phyloP scores from a whole-genome alignment of 2,113 vertebrate species.

The Grus americana region DNA sequence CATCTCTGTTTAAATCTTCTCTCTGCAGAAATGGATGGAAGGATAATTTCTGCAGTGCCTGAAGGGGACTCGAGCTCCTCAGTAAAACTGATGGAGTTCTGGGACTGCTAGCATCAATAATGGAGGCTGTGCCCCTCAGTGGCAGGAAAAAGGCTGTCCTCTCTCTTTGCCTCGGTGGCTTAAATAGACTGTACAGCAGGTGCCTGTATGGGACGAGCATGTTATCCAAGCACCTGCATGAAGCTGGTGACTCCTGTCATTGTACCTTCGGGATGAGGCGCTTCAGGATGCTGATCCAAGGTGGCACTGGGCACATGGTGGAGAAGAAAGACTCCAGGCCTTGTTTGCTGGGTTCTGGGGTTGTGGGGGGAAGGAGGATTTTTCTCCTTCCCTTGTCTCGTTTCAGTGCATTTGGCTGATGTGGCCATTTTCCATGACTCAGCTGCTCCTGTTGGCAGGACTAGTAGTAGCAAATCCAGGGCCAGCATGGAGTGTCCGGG shows the following conservation, averaged over 20 bases:
- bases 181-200: fast-evolving
- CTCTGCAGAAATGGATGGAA: neutral
- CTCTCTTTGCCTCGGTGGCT: neutral
- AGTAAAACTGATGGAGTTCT: neutral
- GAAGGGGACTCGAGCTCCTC: neutral
- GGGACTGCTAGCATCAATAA: neutral
- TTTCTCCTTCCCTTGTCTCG: neutral
- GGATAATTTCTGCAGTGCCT: neutral
- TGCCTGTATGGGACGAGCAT: neutral
- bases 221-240: neutral
- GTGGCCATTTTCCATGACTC: conserved; percentile 44
- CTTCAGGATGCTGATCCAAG: neutral
- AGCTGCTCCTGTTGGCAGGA: conserved; percentile 54
- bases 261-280: neutral
- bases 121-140: neutral
- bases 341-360: neutral
- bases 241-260: neutral
- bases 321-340: neutral
- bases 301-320: neutral
- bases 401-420: conserved; percentile 46
- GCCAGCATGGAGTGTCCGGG: neutral
- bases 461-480: conserved; percentile 17
- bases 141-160: neutral
- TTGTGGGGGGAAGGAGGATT: neutral
- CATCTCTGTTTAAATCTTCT: neutral